These are phyloP conservation scores for Eulithis testata DNA, from an alignment of 2,888 invertebrate species.

Conservation along the genomic window DNA sequence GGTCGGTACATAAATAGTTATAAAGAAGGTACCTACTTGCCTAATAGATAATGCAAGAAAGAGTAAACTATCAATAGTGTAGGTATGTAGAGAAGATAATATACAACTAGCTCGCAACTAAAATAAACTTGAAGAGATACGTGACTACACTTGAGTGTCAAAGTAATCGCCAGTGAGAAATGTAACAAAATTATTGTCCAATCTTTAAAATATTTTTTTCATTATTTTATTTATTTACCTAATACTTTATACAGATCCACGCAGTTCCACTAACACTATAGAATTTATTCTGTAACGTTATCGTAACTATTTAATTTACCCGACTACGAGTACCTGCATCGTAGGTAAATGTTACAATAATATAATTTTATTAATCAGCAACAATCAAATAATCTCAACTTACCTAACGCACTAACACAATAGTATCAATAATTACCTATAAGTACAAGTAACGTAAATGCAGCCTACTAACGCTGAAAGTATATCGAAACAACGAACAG, in stretches of 20 bases:
- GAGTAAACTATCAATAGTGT: not conserved
- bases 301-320: conserved; percentile 59
- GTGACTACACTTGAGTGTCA: conserved; percentile 49
- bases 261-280: conserved; percentile 56
- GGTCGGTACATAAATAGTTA: not conserved
- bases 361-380: conserved; percentile 47
- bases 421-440: conserved; percentile 24
- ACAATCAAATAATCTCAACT: conserved; percentile 62
- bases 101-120: conserved; percentile 17
- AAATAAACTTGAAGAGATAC: conserved; percentile 43
- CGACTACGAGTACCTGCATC: conserved; percentile 51
- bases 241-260: conserved; percentile 76
- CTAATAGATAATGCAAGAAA: not conserved
- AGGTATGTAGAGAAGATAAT: not conserved
- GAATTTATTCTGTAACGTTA: conserved; percentile 51
- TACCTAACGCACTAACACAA: conserved; percentile 48
- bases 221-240: conserved; percentile 66
- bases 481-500: conserved; percentile 23
- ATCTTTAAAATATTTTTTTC: conserved; percentile 67
- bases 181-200: conserved; percentile 83
- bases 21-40: not conserved
- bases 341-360: conserved; percentile 37
- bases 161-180: conserved; percentile 61
- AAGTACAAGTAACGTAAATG: conserved; percentile 25
- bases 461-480: conserved; percentile 18